These are phyloP conservation scores for Mycetomoellerius zeteki DNA, from an alignment of 1,140 invertebrate species.

Conservation along the genomic window DNA sequence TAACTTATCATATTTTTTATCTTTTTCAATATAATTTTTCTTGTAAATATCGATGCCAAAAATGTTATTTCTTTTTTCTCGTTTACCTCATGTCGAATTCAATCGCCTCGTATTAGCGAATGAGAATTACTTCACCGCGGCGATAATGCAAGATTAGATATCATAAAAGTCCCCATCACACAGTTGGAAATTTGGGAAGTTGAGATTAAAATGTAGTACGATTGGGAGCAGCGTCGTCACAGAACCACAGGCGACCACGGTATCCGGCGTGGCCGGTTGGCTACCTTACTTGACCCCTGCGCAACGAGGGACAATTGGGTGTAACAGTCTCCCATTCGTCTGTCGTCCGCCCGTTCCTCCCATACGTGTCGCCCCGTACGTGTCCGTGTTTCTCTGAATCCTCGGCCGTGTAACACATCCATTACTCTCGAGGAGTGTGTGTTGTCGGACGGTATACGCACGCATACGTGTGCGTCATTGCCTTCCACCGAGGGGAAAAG, in stretches of 20 bases:
- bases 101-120: background rate
- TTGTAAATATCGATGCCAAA: background rate
- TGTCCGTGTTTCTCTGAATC: constrained; percentile 84
- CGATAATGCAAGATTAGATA: background rate
- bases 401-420: constrained; percentile 80
- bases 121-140: background rate
- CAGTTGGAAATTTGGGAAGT: background rate
- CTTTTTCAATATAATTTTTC: background rate
- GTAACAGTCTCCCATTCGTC: constrained; percentile 86
- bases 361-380: constrained; percentile 67
- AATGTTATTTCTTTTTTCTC: background rate
- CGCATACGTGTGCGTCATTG: constrained; percentile 21
- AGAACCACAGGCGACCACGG: constrained; percentile 68
- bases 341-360: constrained; percentile 75
- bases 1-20: background rate
- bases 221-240: constrained; percentile 32
- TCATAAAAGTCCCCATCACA: background rate
- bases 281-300: constrained; percentile 86
- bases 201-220: constrained; percentile 42
- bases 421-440: constrained; percentile 72
- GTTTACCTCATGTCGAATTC: background rate
- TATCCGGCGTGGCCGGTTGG: constrained; percentile 77
- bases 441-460: constrained; percentile 1
- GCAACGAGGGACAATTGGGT: constrained; percentile 87
- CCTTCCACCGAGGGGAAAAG: constrained; percentile 60